phyloP scores from a whole-genome alignment of 2,797 vertebrate genomes.

The Taeniopygia guttata region DNA sequence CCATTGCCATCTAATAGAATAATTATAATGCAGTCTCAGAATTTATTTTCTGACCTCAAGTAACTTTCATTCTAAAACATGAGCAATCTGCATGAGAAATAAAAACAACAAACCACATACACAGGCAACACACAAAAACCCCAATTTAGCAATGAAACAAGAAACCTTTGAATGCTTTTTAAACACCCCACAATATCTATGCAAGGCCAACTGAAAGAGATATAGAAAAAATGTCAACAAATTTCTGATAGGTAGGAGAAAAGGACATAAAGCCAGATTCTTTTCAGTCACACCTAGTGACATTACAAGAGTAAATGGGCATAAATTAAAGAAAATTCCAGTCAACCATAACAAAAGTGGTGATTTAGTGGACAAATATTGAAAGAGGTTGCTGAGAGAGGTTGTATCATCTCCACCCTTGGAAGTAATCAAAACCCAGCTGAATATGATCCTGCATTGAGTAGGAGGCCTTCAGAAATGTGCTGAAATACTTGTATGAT shows the following conservation, averaged over 20 bases:
- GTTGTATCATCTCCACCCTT: neutral
- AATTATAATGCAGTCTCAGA: neutral
- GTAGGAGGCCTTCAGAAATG: neutral
- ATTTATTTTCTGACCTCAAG: neutral
- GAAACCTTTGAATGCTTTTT: neutral
- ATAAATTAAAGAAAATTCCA: neutral
- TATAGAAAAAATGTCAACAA: neutral
- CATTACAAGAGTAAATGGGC: neutral
- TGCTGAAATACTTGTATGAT: slow-evolving; percentile 28
- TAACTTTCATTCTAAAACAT: neutral
- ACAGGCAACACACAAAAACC: neutral
- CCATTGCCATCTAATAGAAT: neutral
- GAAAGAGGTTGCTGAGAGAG: neutral
- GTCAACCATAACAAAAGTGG: neutral
- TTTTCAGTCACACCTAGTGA: neutral
- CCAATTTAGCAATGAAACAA: neutral
- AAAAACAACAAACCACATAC: accelerated
- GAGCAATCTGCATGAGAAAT: neutral
- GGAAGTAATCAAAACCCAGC: neutral
- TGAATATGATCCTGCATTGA: neutral
- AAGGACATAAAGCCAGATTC: neutral
- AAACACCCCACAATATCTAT: neutral
- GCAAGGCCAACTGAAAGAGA: neutral
- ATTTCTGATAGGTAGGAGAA: neutral
- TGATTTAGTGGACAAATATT: neutral